phyloP scores from a whole-genome alignment of 2,888 invertebrate genomes.

The Diarsia rubi region DNA sequence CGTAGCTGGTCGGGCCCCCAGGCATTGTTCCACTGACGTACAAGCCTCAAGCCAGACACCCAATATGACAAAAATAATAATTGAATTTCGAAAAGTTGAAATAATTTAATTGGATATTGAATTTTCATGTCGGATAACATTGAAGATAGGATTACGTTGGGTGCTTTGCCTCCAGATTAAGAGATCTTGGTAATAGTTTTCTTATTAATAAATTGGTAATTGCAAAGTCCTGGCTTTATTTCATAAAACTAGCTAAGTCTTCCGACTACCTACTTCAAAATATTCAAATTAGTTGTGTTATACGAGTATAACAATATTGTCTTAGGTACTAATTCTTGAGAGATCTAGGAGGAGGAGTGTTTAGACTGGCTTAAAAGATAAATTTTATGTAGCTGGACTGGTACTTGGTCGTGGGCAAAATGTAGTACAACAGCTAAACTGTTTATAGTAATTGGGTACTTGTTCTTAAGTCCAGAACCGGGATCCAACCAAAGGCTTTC shows the following conservation, averaged over 20 bases:
- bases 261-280: slow-evolving; percentile 15
- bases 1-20: neutral
- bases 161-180: slow-evolving; percentile 32
- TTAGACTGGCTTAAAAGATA: slow-evolving; percentile 20
- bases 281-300: slow-evolving; percentile 31
- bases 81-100: slow-evolving; percentile 54
- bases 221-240: slow-evolving; percentile 22
- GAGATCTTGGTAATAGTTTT: slow-evolving; percentile 30
- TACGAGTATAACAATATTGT: slow-evolving; percentile 11
- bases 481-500: neutral
- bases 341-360: slow-evolving; percentile 17
- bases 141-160: slow-evolving; percentile 32
- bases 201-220: slow-evolving; percentile 29
- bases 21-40: slow-evolving; percentile 45
- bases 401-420: neutral
- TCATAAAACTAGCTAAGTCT: slow-evolving; percentile 1
- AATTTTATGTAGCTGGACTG: slow-evolving; percentile 22
- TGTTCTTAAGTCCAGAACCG: neutral
- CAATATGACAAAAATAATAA: slow-evolving; percentile 47
- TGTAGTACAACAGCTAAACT: slow-evolving; percentile 2
- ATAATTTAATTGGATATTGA: slow-evolving; percentile 54
- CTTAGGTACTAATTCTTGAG: slow-evolving; percentile 34
- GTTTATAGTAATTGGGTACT: slow-evolving; percentile 20
- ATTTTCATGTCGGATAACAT: slow-evolving; percentile 37
- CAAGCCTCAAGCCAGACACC: slow-evolving; percentile 36